phyloP scores from a whole-genome alignment of 2,888 invertebrate genomes.

The Heliconius cydno region DNA sequence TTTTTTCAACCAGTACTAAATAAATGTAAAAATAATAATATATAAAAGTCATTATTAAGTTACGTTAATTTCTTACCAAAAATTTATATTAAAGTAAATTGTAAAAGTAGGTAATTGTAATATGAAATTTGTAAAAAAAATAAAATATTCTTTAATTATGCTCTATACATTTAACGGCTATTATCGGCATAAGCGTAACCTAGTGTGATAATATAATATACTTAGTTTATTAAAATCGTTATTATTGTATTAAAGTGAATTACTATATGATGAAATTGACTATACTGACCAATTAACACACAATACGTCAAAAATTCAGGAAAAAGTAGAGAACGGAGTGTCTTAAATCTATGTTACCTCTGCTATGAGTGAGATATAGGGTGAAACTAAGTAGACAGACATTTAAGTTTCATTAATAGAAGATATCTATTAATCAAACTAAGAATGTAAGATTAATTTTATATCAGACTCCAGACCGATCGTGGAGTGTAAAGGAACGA shows the following conservation, averaged over 20 bases:
- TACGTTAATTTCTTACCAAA: not conserved
- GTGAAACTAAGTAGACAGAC: no score
- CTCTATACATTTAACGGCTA: not conserved
- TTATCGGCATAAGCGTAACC: not conserved
- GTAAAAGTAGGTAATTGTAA: not conserved
- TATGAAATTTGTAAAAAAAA: not conserved
- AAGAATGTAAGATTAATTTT: not conserved
- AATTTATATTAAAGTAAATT: not conserved
- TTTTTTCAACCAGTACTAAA: not conserved
- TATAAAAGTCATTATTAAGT: not conserved
- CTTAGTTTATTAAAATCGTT: not conserved
- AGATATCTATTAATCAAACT: not conserved
- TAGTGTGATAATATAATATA: not conserved
- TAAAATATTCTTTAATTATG: not conserved
- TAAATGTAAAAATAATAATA: not conserved
- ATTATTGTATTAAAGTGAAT: not conserved
- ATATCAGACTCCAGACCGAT: not conserved
- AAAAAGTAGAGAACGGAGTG: no score
- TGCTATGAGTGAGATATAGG: no score
- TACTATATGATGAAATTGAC: no score
- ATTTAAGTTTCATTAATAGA: not conserved
- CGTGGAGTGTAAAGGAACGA: not conserved
- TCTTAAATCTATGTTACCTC: no score
- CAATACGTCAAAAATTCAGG: no score
- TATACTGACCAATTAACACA: no score